phyloP scores from a whole-genome alignment of 2,113 vertebrate genomes.

The Syngnathus typhle region DNA sequence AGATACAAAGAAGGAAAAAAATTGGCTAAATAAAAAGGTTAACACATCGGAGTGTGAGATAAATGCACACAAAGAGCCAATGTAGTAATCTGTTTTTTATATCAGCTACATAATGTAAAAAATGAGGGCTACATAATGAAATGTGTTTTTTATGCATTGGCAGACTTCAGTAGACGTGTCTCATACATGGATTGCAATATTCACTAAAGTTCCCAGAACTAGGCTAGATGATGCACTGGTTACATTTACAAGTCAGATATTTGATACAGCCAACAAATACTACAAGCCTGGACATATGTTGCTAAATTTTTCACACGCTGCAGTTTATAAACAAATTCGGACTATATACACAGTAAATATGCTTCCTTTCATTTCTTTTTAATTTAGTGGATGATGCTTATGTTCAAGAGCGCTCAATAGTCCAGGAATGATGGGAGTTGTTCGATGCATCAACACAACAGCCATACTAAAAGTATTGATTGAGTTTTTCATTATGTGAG shows the following conservation, averaged over 20 bases:
- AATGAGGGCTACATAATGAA: neutral
- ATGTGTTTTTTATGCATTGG: neutral
- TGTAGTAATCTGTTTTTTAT: neutral
- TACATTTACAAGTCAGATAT: conserved; percentile 10
- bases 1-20: neutral
- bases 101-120: neutral
- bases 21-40: conserved; percentile 1
- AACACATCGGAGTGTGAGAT: neutral
- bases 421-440: too few species aligned
- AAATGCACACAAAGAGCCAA: neutral
- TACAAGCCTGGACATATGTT: neutral
- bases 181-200: conserved; percentile 3
- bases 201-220: neutral
- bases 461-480: conserved; percentile 1
- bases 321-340: too few species aligned
- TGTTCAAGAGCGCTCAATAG: too few species aligned
- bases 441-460: neutral
- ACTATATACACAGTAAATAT: too few species aligned
- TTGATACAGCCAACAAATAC: conserved; percentile 8
- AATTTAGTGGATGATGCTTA: neutral
- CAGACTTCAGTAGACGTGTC: neutral
- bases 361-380: neutral
- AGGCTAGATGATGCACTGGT: neutral
- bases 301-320: neutral
- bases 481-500: conserved; percentile 15